A percentile compares a stretch with the other conserved stretches of the same genome.
phyloP scores from a whole-genome alignment of 2,888 invertebrate species.

The Caenorhabditis becei region DNA sequence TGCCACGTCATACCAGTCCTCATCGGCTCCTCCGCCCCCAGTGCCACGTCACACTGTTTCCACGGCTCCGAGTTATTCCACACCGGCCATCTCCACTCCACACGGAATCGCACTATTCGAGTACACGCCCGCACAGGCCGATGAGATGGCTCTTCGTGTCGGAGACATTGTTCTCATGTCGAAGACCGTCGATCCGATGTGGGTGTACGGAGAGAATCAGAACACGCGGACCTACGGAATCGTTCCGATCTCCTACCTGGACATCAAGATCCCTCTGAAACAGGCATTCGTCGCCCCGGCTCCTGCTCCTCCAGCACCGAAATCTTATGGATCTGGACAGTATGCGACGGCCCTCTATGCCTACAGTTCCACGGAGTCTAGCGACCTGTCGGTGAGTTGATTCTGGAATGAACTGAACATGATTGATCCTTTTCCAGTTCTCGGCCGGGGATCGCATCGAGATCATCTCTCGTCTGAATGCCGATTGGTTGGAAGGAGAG shows the following conservation, averaged over 20 bases:
- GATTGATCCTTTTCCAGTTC: conserved; percentile 70
- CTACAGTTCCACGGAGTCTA: conserved; percentile 71
- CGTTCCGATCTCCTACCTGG: conserved; percentile 74
- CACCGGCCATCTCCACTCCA: conserved; percentile 46
- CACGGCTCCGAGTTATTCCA: conserved; percentile 1
- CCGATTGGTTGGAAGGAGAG: conserved; percentile 78
- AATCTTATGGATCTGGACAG: conserved; percentile 15
- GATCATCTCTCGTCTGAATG: conserved; percentile 70
- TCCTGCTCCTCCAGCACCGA: conserved; percentile 10
- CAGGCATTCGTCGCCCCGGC: conserved; percentile 21
- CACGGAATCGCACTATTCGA: conserved; percentile 72
- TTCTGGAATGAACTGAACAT: neutral
- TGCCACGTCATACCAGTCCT: conserved; percentile 16
- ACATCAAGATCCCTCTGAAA: conserved; percentile 74
- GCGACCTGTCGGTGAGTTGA: conserved; percentile 73
- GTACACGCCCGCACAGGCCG: conserved; percentile 70
- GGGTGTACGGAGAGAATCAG: conserved; percentile 74
- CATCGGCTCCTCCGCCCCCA: conserved; percentile 22
- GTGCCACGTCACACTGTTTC: conserved; percentile 38
- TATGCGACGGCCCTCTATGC: conserved; percentile 76
- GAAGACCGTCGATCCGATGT: conserved; percentile 77
- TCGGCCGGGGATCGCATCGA: conserved; percentile 66
- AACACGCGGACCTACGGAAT: conserved; percentile 70
- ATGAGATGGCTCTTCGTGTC: conserved; percentile 72
- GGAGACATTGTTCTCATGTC: conserved; percentile 75